phyloP scores from a whole-genome alignment of 2,888 invertebrate species.

The Orthosia cruda region DNA sequence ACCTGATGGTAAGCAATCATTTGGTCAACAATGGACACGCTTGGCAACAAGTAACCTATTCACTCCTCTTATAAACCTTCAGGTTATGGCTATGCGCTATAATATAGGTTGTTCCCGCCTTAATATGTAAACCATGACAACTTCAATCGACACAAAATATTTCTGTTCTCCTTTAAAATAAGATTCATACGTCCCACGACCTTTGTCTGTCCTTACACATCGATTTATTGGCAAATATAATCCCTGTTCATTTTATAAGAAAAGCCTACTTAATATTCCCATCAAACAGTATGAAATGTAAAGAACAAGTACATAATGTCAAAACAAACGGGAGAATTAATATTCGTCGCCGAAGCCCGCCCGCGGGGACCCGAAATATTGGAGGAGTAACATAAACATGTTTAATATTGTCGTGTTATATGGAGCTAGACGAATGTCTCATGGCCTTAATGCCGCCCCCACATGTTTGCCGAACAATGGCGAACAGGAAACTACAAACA shows the following conservation, averaged over 20 bases:
- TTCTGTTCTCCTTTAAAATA: background rate
- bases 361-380: conserved; percentile 60
- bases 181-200: background rate
- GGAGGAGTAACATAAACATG: conserved; percentile 22
- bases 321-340: conserved; percentile 62
- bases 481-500: too few relatives aligned
- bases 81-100: too few relatives aligned
- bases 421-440: background rate
- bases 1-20: too few relatives aligned
- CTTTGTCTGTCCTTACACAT: conserved; percentile 5
- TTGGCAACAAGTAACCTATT: too few relatives aligned
- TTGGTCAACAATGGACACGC: too few relatives aligned
- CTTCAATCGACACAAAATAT: background rate
- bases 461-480: too few relatives aligned
- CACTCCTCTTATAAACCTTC: too few relatives aligned
- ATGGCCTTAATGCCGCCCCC: too few relatives aligned
- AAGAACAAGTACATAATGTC: conserved; percentile 41
- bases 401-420: conserved; percentile 21
- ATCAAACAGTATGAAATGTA: conserved; percentile 34
- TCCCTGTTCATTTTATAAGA: conserved; percentile 20
- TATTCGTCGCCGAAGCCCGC: conserved; percentile 58
- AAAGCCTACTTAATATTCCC: conserved; percentile 42
- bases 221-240: conserved; percentile 45
- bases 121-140: background rate
- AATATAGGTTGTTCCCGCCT: too few relatives aligned